Evolutionary conservation across 2,888 invertebrate genomes (phyloP), one percentile per base, ranked within the genome.

Genomic region (Luffia ferchaultella): DNA sequence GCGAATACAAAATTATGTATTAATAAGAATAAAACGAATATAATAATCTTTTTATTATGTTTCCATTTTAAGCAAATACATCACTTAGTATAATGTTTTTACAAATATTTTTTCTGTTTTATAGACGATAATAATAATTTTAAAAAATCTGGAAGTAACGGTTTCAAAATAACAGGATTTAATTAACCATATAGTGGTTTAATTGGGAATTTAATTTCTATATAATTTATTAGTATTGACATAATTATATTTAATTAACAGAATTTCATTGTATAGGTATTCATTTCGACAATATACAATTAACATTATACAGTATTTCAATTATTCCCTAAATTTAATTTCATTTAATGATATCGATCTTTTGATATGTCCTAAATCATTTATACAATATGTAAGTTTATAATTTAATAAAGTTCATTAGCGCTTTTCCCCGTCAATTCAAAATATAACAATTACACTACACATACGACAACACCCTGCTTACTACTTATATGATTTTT

Each of bases 351-450:
- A n/a, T n/a, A n/a, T n/a, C n/a, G n/a, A n/a, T n/a, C n/a, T n/a
- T n/a, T 7, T 30, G 30, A 30, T 30, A 30, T 30, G 30, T 30
- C 12, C 30, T 30, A 30, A 30, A n/a, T n/a, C n/a, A 7, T 7
- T 30, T 30, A 30, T 30, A 30, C 30, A 30, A 30, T 30, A 30
- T 30, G 12, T 30, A 30, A 7, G 30, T 30, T 7, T 12, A 30
- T 12, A 30, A 65, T 62, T 59, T 68, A 67, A 65, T 69, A 70
- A 72, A 70, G 58, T 70, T 75, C 71, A 76, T 73, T 82, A 82
- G 82, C 82, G 82, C 80, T 82, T 82, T 82, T 82, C 80, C 82
- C 82, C 82, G 70, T 76, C 68, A 55, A 58, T 30, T 30, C 30
- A 30, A 30, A 30, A 30, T 30, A 12, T 30, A 30, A 30, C 12